Evolutionary conservation across 2,797 vertebrate species (phyloP), one percentile per base, ranked within the genome.

Genomic region (Schizopygopsis malacanthus): DNA sequence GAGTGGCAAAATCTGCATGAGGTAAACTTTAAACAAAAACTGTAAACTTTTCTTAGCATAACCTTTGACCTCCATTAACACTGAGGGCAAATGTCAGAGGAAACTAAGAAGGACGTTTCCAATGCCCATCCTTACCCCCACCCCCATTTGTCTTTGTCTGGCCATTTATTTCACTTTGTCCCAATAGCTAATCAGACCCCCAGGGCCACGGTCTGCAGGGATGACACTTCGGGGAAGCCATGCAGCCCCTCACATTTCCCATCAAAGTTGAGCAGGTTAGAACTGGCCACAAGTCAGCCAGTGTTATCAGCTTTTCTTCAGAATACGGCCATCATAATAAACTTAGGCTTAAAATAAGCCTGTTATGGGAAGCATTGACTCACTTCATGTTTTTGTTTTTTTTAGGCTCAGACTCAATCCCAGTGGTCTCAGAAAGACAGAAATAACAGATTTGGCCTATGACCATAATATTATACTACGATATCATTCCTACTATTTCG

Each of bases 21-120:
- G 41, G 25, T 33, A 43, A 47, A 33, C 33, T 33, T 33, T 33
- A 33, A 33, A 33, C 33, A 33, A 33, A 33, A 33, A 33, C 33
- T 82, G 25, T 50, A 22, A 71, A 45, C 16, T 71, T 56, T 71
- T 92, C 93, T 93, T 93, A 91, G 93, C 90, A 91, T 94, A 92
- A 92, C 93, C 94, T 94, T 93, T 94, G 93, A 92, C 93, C 94
- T 92, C 92, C 89, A 94, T 95, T 95, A 92, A 93, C 91, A 92
- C n/a, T 25, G 56, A 63, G 47, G 73, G 37, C 67, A 43, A 78
- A 61, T 86, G 22, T 70, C 0, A n/a, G 77, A 87, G 92, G 91
- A 86, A 91, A 92, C 92, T 87, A 93, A 93, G 92, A 86, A 52
- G 15, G 8, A 94, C 91, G 92, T 94, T 94, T 94, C 93, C 93